Evolutionary conservation across 2,113 vertebrate genomes (phyloP).

Genomic region (Fulmarus glacialis): DNA sequence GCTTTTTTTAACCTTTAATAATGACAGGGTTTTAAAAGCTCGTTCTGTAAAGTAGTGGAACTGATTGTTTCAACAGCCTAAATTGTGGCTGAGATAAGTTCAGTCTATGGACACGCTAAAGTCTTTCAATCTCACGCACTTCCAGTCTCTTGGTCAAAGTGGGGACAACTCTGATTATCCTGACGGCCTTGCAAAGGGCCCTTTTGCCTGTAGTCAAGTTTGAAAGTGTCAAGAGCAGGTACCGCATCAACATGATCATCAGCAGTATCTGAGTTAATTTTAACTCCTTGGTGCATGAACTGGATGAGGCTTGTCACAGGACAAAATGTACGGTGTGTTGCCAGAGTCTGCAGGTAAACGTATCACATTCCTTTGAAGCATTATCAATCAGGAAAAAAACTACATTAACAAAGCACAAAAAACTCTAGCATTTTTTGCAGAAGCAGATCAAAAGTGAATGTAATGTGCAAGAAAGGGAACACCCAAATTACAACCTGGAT

Average conservation of each 20-base stretch:
- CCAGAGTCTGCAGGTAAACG: background rate
- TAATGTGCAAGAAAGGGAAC: background rate
- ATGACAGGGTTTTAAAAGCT: background rate
- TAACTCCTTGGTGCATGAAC: background rate
- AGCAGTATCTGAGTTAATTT: background rate
- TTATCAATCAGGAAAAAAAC: background rate
- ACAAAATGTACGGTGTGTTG: background rate
- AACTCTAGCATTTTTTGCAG: background rate
- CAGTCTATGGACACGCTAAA: background rate
- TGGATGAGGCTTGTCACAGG: background rate
- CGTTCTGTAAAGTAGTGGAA: background rate
- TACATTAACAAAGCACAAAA: background rate
- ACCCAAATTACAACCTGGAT: background rate
- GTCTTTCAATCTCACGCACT: background rate
- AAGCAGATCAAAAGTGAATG: background rate
- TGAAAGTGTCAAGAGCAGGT: background rate
- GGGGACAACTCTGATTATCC: background rate
- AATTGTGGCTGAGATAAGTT: background rate
- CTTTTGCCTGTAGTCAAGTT: background rate
- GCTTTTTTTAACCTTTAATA: background rate
- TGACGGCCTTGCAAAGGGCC: background rate
- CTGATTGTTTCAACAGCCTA: background rate
- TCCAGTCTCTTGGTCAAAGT: background rate
- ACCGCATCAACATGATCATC: background rate
- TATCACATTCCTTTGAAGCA: background rate